Conservation (phyloP, 2,797 vertebrate species). For the Phoeniculus purpureus region DNA sequence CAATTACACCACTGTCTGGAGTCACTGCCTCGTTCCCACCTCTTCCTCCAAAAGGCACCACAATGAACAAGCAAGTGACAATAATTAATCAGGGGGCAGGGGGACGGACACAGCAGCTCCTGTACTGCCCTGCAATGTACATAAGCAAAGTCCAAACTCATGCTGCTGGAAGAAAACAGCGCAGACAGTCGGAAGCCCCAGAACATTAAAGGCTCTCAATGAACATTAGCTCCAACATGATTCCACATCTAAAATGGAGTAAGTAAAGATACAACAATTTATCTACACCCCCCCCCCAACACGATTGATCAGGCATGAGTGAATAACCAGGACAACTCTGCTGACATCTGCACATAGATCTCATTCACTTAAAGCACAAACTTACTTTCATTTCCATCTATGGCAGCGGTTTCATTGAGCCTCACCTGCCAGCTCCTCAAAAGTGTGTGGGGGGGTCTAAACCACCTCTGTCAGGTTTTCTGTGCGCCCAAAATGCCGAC, state of each 20-base stretch:
- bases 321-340: not conserved
- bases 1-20: not conserved
- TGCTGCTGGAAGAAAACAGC: not conserved
- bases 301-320: not conserved
- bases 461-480: not conserved
- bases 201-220: not conserved
- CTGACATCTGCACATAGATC: not conserved
- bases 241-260: not conserved
- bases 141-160: not conserved
- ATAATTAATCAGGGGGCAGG: not conserved
- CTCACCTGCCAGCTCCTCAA: not conserved
- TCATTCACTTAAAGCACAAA: not conserved
- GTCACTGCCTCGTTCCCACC: not conserved
- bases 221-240: not conserved
- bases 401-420: not conserved
- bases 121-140: fast-evolving
- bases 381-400: not conserved
- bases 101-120: not conserved
- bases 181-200: not conserved
- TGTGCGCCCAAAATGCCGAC: not conserved
- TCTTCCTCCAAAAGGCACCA: not conserved
- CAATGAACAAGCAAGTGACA: not conserved
- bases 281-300: fast-evolving
- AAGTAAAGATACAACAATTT: not conserved
- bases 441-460: not conserved